Percentiles rank a stretch among this genome's conserved stretches.
Evolutionary conservation across 2,888 invertebrate species (phyloP).

Genomic region (Papilio elwesi): DNA sequence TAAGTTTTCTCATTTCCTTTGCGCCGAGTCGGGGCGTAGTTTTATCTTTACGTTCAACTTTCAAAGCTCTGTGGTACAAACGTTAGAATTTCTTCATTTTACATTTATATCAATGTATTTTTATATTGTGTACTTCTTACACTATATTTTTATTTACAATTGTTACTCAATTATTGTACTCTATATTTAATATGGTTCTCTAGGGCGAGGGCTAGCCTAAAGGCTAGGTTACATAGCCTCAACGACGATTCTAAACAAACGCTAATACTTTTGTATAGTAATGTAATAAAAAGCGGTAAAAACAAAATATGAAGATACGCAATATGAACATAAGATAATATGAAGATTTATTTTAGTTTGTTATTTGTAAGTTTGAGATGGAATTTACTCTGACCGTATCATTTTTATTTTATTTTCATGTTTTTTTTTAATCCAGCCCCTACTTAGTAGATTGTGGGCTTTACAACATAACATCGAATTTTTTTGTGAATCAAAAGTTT

Average conservation of each 20-base stretch:
- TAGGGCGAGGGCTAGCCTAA: no score
- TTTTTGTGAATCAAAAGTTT: not conserved
- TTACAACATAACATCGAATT: slow-evolving; percentile 24
- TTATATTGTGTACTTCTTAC: slow-evolving; percentile 1
- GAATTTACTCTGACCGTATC: no score
- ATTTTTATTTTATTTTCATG: slow-evolving; percentile 12
- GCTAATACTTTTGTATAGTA: no score
- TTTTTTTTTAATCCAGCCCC: no score
- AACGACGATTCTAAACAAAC: no score
- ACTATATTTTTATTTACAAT: no score
- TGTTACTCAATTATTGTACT: not conserved
- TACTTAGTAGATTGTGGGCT: not conserved
- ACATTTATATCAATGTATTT: not conserved
- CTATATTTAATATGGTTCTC: not conserved
- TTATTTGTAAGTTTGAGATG: no score
- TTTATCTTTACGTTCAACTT: not conserved
- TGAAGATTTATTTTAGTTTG: no score
- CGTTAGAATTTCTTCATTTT: slow-evolving; percentile 5
- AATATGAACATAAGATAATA: no score
- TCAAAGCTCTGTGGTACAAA: not conserved
- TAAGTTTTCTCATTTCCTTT: slow-evolving; percentile 27
- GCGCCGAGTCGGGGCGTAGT: not conserved
- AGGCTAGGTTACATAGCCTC: no score
- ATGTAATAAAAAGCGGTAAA: no score
- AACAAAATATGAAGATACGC: no score